Base-by-base conservation (phyloP, 2,888 invertebrate genomes). In the Keiferia lycopersicella region DNA sequence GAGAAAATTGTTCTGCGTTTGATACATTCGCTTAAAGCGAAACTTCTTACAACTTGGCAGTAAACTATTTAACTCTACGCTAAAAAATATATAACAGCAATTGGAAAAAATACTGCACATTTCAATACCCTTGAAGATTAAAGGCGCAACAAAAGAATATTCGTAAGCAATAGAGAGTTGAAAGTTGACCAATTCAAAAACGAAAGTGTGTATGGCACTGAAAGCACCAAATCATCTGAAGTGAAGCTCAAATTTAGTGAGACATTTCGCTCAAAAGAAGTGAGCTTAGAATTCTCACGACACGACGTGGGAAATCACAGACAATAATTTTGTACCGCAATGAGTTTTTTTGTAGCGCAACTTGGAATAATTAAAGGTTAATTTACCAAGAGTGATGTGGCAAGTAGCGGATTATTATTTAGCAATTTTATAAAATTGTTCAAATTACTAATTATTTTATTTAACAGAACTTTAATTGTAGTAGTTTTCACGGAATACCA, bases 251-350 rank as follows among this genome's bases (percentile, higher is more conserved):
- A 39, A 51, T 48, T 56, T 57, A 51, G n/a, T n/a, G n/a, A n/a
- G 20, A 34, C 34, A 34, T 34, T 34, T 59, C 1, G n/a, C 2
- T n/a, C 2, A 45, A 16, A 45, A 59, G 12, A 61, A 63, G n/a
- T 61, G 59, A 53, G 61, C 58, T n/a, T 58, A 45, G 16, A 45
- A 16, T 66, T 66, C 63, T 62, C 67, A 66, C 64, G 41, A 63
- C 56, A 45, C 20, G 53, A 64, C 64, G 64, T 65, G 66, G 61
- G 64, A 68, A 67, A 65, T 51, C 59, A 61, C 57, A 39, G 51
- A 64, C 56, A 62, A 50, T 62, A 64, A 62, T 68, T 69, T 61
- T 56, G 34, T 34, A 34, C 34, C 34, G 22, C 20, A 22, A 53
- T 56, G 3, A n/a, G 12, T 53, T 53, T 34, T 16, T 56, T 18